Evolutionary conservation across 92 coral and sea anemone genomes (phyloP), one percentile per base, ranked within the genome.

Genomic region (Ricordea florida): DNA sequence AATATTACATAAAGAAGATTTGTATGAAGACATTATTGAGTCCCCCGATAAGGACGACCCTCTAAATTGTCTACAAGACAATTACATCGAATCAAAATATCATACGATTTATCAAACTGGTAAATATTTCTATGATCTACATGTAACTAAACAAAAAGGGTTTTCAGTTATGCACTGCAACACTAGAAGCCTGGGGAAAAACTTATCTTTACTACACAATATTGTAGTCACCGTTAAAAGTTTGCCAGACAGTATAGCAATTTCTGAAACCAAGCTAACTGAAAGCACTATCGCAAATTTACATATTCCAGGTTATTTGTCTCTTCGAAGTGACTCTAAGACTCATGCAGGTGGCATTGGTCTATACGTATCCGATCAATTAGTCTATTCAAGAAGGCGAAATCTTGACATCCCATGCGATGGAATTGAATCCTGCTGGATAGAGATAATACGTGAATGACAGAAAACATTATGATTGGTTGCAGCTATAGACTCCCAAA

Each of bases 341-440:
- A 30, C 83, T 30, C 63, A 61, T 25, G 74, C 64, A 16, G 74
- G 65, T 37, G 65, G 83, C 16, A 56, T 62, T 63, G 74, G 74
- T 22, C 58, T 74, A 6, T 74, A 74, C 23, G 5, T 48, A 7
- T 10, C 26, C 23, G 23, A 18, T 29, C 18, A 16, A 2, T 29
- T 48, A 14, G 4, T 18, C 18, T 48, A 18, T 48, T 14, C 26
- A 14, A 48, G 56, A 18, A 48, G 18, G 10, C 11, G 9, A 8
- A 11, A 48, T 48, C 22, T 48, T 48, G 56, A 48, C 6, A 14
- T 48, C 10, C 7, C 61, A 23, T 21, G 13, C 18, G 37, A 53
- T 7, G 31, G 16, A 53, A 24, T 53, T 53, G 35, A 53, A 21
- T 53, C 61, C 9, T 23, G 61, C 61, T 53, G 61, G 17, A 11